Base-by-base conservation (phyloP, 92 coral and sea anemone species). In the Zoanthus solanderi region DNA sequence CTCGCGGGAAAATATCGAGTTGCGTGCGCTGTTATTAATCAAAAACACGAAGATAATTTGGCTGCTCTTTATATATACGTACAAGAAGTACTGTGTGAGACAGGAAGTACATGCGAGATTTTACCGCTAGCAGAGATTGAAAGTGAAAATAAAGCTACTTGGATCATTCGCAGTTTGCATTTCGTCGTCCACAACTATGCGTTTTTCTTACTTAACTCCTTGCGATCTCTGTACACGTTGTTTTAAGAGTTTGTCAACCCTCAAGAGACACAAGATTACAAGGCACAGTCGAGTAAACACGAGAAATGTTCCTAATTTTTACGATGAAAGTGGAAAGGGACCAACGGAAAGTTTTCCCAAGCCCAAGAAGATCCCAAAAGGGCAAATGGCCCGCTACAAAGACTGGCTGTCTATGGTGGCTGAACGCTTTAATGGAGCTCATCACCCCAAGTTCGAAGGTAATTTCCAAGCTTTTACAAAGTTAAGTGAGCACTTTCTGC, bases 361-460 rank as follows among this genome's bases (percentile, higher is more conserved):
- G 77, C 52, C 50, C 37, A 56, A 56, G 63, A 56, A 56, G 17
- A 53, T 72, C 9, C 45, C 45, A 29, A 12, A 34, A 72, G 45
- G 76, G 13, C 50, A 44, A 72, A 37, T 9, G 50, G 52, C 76
- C 45, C 5, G 45, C 6, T 72, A 72, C 46, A 72, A 72, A 72
- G 76, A 72, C 23, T 72, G 76, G 76, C 52, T 72, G 12, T 12
- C 76, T 30, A 44, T 28, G 45, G 76, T 72, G 0, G 52, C 11
- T 11, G 76, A 72, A 28, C 76, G 76, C 48, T 71, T 71, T 0
- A 71, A 32, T 42, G 76, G 76, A 8, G 50, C 76, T 32, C 76
- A 71, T 71, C 76, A 71, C 76, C 76, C 76, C 5, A 71, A 34
- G 45, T 71, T 71, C 50, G 76, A 71, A 71, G 76, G 76, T 71